These are phyloP conservation scores for Eleutherodactylus coqui DNA, from an alignment of 2,797 vertebrate genomes.

Conservation along the genomic window DNA sequence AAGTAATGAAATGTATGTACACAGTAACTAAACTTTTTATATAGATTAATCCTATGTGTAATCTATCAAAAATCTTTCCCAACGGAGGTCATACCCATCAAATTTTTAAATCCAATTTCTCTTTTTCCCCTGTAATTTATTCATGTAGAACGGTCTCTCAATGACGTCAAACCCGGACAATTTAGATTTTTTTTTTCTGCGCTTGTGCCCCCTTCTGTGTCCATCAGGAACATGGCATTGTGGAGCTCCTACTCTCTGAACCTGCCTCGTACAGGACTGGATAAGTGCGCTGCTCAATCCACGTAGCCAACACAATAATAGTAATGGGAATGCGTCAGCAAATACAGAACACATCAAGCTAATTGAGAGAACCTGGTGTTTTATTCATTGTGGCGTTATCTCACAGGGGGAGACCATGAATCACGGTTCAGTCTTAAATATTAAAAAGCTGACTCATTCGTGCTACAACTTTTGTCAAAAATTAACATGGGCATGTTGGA, in stretches of 20 bases:
- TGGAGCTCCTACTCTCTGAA: neutral
- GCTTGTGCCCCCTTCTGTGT: neutral
- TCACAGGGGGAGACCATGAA: neutral
- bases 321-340: conserved; percentile 17
- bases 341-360: neutral
- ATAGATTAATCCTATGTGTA: neutral
- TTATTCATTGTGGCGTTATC: neutral
- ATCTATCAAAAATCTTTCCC: no score
- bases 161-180: neutral
- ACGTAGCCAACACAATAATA: neutral
- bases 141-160: neutral
- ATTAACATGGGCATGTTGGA: neutral
- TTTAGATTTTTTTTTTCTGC: neutral
- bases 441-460: neutral
- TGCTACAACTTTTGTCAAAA: neutral
- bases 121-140: neutral
- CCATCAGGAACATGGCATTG: neutral
- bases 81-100: no score
- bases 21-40: neutral
- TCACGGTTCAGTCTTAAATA: conserved; percentile 2
- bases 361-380: neutral
- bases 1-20: no score
- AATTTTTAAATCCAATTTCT: no score
- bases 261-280: neutral
- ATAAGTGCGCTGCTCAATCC: neutral